A percentile compares a stretch with the other conserved stretches of the same genome.
Evolutionary conservation across 1,140 invertebrate species (phyloP).

Genomic region (Druon quercuslanigerum): DNA sequence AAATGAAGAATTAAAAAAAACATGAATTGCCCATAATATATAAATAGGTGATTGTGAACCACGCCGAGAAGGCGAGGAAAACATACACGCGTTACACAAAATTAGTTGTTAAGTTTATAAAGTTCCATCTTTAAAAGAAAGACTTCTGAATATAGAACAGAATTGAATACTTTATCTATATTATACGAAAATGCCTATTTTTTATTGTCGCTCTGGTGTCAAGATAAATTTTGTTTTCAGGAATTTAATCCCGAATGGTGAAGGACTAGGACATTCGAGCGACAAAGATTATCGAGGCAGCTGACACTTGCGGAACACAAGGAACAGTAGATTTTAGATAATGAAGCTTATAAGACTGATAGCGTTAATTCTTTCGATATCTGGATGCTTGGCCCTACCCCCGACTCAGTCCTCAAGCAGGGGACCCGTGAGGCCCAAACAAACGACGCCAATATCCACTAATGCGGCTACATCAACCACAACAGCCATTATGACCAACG

Average conservation of each 20-base stretch:
- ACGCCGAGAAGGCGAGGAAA: no score
- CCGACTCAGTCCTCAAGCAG: constrained; percentile 48
- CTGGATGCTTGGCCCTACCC: constrained; percentile 52
- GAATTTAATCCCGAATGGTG: constrained; percentile 50
- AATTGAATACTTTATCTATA: no score
- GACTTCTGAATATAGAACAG: no score
- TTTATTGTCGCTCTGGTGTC: background rate
- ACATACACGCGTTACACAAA: no score
- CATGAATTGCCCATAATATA: no score
- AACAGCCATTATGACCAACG: constrained; percentile 53
- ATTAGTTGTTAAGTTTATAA: no score
- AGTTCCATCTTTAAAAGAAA: no score
- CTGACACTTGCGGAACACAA: background rate
- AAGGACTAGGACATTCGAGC: constrained; percentile 44
- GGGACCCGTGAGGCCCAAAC: constrained; percentile 48
- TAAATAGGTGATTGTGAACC: no score
- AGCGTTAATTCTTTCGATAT: constrained; percentile 44
- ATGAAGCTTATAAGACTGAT: constrained; percentile 52
- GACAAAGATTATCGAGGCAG: constrained; percentile 39
- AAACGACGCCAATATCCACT: constrained; percentile 56
- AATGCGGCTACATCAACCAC: constrained; percentile 44
- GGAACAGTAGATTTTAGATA: constrained; percentile 48
- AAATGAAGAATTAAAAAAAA: no score
- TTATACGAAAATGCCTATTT: background rate
- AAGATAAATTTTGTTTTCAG: constrained; percentile 29